Evolutionary conservation across 2,113 vertebrate genomes (phyloP), one percentile per base, ranked within the genome.

Genomic region (Aegithalos caudatus): DNA sequence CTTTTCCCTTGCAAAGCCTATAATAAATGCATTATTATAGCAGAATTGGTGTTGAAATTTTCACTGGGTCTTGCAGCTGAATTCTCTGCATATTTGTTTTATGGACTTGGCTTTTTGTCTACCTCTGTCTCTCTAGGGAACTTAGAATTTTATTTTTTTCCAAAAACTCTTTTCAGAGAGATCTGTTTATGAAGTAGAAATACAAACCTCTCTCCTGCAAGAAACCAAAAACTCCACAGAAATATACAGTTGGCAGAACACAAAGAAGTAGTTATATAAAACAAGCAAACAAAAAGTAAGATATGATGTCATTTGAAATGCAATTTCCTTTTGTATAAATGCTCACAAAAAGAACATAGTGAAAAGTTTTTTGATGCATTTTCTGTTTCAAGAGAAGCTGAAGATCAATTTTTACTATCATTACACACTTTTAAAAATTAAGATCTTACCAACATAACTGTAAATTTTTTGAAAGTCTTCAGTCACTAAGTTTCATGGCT

Each of bases 131-230:
- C 11, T 29, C 50, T 37, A 87, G 18, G 19, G 24, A 88, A 84
- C 4, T 37, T 53, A 18, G 2, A 65, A 12, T 35, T 77, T 42
- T 22, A 7, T 48, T 62, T 80, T 66, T 37, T 51, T 81, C 14
- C 20, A 47, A 28, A 77, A 69, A 17, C 5, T 51, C 53, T 48
- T 48, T 57, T 40, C n/a, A 40, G 19, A 45, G 82, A 45, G 4
- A 1, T 77, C 15, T 81, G 6, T 45, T 60, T 44, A 74, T 45
- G 51, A 67, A 73, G 7, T 5, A 57, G 7, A 33, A 65, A 25
- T 50, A 7, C 19, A 25, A 40, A 45, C 5, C 1, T 65, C 10
- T 11, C 4, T 1, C 19, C 5, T 20, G 0, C 1, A 7, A 27
- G 38, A 60, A 31, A 57, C 15, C 0, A 10, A 45, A 74, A 38